These are phyloP conservation scores for Otolemur crassicaudatus DNA, from an alignment of 2,797 vertebrate species.

Conservation along the genomic window DNA sequence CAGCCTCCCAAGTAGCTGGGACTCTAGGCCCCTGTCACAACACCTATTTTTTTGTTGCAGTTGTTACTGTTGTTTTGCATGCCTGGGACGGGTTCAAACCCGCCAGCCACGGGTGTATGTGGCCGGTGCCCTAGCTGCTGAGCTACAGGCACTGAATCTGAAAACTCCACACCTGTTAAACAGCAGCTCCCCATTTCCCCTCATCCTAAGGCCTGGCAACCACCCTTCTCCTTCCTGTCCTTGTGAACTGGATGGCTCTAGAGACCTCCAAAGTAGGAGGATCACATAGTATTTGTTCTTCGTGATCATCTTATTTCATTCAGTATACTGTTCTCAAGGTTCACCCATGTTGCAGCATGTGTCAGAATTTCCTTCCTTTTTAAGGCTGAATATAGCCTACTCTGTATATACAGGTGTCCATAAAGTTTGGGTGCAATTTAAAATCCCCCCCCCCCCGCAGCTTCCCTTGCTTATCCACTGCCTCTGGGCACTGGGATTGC, in stretches of 20 bases:
- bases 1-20: no score
- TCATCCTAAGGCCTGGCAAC: no score
- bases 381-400: background rate
- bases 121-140: no score
- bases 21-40: no score
- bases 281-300: background rate
- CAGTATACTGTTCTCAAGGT: background rate
- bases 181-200: background rate
- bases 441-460: no score
- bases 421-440: no score
- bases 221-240: background rate
- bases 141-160: background rate
- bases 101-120: no score
- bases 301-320: background rate
- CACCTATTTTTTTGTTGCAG: no score
- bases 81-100: no score
- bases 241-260: background rate
- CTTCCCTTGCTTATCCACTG: background rate
- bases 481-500: background rate
- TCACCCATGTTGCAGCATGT: background rate
- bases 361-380: background rate
- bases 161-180: background rate
- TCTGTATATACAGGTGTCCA: background rate
- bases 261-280: background rate
- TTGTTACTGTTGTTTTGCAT: no score